Evolutionary conservation across 2,888 invertebrate genomes (phyloP), one percentile per base, ranked within the genome.

Genomic region (Tineola bisselliella): DNA sequence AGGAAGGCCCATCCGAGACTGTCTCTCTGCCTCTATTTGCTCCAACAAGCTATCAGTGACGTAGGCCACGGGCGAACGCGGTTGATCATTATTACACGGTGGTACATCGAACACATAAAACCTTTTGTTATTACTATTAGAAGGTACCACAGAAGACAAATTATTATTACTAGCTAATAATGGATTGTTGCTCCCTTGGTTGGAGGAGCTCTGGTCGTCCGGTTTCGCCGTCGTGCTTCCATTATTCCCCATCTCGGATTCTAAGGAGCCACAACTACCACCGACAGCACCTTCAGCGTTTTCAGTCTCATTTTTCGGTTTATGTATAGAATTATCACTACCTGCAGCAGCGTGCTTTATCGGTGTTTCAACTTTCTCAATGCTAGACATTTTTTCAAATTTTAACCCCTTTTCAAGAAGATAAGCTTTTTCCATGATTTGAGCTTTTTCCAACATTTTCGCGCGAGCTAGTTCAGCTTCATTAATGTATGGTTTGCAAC

Each of bases 111-210:
- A 84, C 0, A 87, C 84, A 62, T 84, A 88, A 65, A 86, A 84
- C 19, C 84, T 70, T 71, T 87, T 87, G 66, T 81, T 84, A 25
- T 76, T 66, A 62, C 69, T 76, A 33, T 83, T 83, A 62, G 79
- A 80, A 63, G 87, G 87, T 64, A 86, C 82, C 44, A 86, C 78
- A 1, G 84, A 72, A 0, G 60, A 48, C 25, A 83, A 72, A 62
- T 86, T 87, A 63, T 80, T 87, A 62, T 83, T 87, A 65, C 87
- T 87, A 0, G 87, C 77, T 19, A 87, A 64, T 1, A 87, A 71
- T 3, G 87, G 87, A 64, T 87, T 88, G 64, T 86, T 87, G 64
- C 88, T 88, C n/a, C 87, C 86, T 66, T 87, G 88, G 62, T 84
- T 87, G 0, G 88, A 88, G 12, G 87, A 86, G 64, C 82, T 84